Conservation (phyloP, 2,888 invertebrate genomes). For the Prosapia bicincta region DNA sequence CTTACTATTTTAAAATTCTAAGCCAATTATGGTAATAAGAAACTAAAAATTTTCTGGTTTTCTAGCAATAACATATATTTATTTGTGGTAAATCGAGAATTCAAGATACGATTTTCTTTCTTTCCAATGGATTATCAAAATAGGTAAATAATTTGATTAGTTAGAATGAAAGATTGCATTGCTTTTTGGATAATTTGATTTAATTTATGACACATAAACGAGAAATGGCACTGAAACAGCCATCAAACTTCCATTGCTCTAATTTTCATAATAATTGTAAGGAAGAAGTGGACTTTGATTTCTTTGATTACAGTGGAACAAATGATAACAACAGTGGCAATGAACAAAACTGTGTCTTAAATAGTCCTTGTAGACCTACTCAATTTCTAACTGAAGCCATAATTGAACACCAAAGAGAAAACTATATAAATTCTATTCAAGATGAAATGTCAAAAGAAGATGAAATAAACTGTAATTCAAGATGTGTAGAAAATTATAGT, state of each 20-base stretch:
- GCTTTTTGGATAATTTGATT: too few relatives aligned
- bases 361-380: not conserved
- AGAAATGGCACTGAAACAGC: not conserved
- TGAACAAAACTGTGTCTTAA: not conserved
- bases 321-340: not conserved
- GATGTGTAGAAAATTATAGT: not conserved
- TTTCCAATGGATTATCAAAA: too few relatives aligned
- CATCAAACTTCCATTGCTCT: not conserved
- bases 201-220: too few relatives aligned
- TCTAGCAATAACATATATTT: too few relatives aligned
- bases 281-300: slow-evolving; percentile 9
- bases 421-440: not conserved
- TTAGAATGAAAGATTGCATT: too few relatives aligned
- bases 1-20: not conserved
- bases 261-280: not conserved
- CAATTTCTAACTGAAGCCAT: not conserved
- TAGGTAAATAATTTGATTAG: too few relatives aligned
- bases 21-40: not conserved
- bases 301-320: not conserved
- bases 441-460: not conserved
- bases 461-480: not conserved
- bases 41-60: too few relatives aligned
- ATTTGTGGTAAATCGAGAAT: too few relatives aligned
- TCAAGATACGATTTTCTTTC: too few relatives aligned
- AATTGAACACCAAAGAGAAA: not conserved